phyloP scores from a whole-genome alignment of 2,797 vertebrate genomes.

The Coregonus sp. region DNA sequence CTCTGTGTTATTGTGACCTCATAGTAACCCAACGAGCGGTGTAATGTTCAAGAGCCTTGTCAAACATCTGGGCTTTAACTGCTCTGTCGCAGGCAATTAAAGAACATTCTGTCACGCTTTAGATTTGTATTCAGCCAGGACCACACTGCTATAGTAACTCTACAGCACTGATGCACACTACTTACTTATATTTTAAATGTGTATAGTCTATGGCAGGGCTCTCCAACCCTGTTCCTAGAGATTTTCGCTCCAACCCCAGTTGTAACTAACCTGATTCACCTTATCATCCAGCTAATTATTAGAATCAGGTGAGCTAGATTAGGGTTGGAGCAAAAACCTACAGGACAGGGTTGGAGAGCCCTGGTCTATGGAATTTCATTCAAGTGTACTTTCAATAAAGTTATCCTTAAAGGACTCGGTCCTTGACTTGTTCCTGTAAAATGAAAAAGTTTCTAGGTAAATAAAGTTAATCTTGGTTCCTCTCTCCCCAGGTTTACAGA shows the following conservation, averaged over 20 bases:
- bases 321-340: too few relatives aligned
- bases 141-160: constrained; percentile 68
- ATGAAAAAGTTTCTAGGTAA: not conserved
- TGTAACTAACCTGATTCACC: too few relatives aligned
- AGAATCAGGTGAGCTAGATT: too few relatives aligned
- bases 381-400: not conserved
- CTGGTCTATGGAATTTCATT: not conserved
- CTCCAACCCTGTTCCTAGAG: too few relatives aligned
- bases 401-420: too few relatives aligned
- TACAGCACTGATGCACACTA: constrained; percentile 64
- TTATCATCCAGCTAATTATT: too few relatives aligned
- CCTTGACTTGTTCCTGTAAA: not conserved
- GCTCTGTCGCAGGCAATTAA: constrained; percentile 96
- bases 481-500: constrained; percentile 85
- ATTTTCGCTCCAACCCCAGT: too few relatives aligned
- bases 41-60: constrained; percentile 79
- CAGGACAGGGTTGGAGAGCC: too few relatives aligned
- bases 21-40: constrained; percentile 64
- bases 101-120: constrained; percentile 90
- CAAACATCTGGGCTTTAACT: constrained; percentile 98
- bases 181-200: too few relatives aligned
- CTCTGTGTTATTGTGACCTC: constrained; percentile 49
- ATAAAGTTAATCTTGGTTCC: constrained; percentile 20
- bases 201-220: too few relatives aligned
- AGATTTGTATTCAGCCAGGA: constrained; percentile 90